Evolutionary conservation across 1,140 invertebrate species (phyloP).

Genomic region (Tetragonula clypearis): DNA sequence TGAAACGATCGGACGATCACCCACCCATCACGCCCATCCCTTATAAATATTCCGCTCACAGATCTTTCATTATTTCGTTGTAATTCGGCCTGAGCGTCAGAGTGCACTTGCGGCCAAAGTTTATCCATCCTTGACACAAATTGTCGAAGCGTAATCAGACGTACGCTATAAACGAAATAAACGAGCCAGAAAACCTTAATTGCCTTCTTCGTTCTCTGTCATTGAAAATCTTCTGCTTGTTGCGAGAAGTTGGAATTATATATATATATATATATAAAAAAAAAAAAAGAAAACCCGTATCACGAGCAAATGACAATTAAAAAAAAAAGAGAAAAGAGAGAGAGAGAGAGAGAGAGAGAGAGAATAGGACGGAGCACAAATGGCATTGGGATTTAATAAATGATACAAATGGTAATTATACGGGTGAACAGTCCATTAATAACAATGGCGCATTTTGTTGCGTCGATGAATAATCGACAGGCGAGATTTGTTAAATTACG

Average conservation of each 20-base stretch:
- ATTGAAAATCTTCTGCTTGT: background rate
- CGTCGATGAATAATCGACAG: slow-evolving; percentile 30
- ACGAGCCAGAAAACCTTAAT: background rate
- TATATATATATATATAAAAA: too few species aligned
- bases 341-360: background rate
- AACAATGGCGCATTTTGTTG: slow-evolving; percentile 15
- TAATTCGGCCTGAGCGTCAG: slow-evolving; percentile 16
- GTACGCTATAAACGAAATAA: background rate
- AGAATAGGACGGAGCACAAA: background rate
- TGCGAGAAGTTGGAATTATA: background rate
- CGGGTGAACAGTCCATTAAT: slow-evolving; percentile 30
- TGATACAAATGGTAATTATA: slow-evolving; percentile 19
- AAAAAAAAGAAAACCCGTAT: background rate
- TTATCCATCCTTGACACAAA: slow-evolving; percentile 64
- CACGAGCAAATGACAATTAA: background rate
- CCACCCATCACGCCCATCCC: background rate
- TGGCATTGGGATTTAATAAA: background rate
- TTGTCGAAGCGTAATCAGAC: slow-evolving; percentile 44
- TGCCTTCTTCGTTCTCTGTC: background rate
- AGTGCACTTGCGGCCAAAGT: slow-evolving; percentile 38
- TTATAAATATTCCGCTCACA: slow-evolving; percentile 39
- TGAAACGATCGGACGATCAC: background rate
- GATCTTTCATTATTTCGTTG: slow-evolving; percentile 27
- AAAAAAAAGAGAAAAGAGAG: too few species aligned
- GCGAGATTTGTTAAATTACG: slow-evolving; percentile 28